Percentiles rank a stretch among this genome's conserved stretches.
Conservation (phyloP, 2,888 invertebrate genomes). For the Cremastobaeus sp. region DNA sequence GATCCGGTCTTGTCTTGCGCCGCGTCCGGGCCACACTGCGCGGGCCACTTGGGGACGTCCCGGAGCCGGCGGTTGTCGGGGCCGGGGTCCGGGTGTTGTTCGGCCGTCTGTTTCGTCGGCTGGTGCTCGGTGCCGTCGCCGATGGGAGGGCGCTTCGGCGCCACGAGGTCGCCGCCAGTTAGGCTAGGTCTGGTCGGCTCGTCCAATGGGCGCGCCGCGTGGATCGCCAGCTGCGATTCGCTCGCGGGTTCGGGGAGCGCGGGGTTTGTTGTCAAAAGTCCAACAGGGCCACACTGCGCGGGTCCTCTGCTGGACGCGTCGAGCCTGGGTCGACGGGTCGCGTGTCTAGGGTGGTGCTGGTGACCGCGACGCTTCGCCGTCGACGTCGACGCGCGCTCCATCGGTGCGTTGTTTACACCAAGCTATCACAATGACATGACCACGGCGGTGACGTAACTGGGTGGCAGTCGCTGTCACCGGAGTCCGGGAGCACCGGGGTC, state of each 20-base stretch:
- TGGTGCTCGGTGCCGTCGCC: constrained; percentile 8
- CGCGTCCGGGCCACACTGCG: constrained; percentile 76
- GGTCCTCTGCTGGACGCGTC: constrained; percentile 74
- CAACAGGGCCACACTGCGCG: constrained; percentile 78
- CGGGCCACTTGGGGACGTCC: constrained; percentile 71
- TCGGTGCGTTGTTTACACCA: constrained; percentile 48
- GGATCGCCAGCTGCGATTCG: constrained; percentile 39
- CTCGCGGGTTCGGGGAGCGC: constrained; percentile 16
- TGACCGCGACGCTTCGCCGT: constrained; percentile 75
- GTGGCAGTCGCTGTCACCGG: constrained; percentile 11
- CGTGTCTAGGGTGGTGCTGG: constrained; percentile 76
- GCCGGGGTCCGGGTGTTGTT: constrained; percentile 15
- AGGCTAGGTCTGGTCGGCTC: constrained; percentile 54
- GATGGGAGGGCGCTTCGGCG: constrained; percentile 31
- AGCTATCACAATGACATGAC: constrained; percentile 79
- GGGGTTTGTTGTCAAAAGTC: constrained; percentile 40
- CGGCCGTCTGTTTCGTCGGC: too few species aligned
- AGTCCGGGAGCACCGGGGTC: constrained; percentile 66
- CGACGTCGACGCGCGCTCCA: constrained; percentile 73
- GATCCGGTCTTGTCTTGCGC: constrained; percentile 19
- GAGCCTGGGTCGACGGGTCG: constrained; percentile 73
- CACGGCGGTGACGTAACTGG: constrained; percentile 27
- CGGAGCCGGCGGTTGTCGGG: constrained; percentile 64
- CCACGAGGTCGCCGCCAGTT: constrained; percentile 43
- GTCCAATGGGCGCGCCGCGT: constrained; percentile 43